These are phyloP conservation scores for Blastomussa wellsi DNA, from an alignment of 92 coral and sea anemone genomes.

Conservation along the genomic window DNA sequence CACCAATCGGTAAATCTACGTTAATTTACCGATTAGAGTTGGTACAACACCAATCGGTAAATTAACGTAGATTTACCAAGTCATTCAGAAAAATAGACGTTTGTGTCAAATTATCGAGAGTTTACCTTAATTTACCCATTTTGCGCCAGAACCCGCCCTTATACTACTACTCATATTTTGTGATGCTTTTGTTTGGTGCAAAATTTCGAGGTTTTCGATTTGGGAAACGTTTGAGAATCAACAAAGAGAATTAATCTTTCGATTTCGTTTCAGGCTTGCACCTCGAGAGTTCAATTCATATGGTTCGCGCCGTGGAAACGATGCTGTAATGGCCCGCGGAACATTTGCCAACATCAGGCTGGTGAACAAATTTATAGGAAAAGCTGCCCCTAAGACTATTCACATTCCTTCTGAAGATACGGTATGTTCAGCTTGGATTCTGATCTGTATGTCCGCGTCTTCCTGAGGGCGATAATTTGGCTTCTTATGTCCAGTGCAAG, in stretches of 20 bases:
- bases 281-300: constrained; percentile 98
- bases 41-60: too few species aligned
- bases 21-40: too few species aligned
- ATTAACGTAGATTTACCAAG: too few species aligned
- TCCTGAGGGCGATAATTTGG: too few species aligned
- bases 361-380: constrained; percentile 95
- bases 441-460: background rate
- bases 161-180: too few species aligned
- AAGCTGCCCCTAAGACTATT: constrained; percentile 89
- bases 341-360: constrained; percentile 98
- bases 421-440: constrained; percentile 41
- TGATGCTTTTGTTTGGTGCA: too few species aligned
- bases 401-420: constrained; percentile 92
- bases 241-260: background rate
- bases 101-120: too few species aligned
- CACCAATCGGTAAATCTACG: too few species aligned
- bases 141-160: too few species aligned
- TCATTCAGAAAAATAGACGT: too few species aligned
- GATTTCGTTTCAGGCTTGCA: constrained; percentile 65
- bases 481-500: too few species aligned
- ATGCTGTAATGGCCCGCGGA: constrained; percentile 99
- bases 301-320: constrained; percentile 99
- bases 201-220: background rate
- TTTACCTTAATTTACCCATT: too few species aligned
- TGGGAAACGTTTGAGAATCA: background rate